Base-by-base conservation (phyloP, 2,113 vertebrate species). In the Macroglossus sobrinus region DNA sequence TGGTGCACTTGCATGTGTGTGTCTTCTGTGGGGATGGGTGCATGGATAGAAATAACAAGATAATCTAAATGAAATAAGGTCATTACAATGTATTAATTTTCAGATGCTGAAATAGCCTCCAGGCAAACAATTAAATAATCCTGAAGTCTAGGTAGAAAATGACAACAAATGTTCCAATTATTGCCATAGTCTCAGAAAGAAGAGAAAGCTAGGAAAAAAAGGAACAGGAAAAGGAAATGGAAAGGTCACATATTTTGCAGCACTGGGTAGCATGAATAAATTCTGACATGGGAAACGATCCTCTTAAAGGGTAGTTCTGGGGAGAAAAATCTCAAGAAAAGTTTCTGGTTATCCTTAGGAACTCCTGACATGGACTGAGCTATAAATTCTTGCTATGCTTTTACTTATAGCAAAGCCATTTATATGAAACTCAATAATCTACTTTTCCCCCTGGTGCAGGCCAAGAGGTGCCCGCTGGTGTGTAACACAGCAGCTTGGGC, bases 41-140 rank as follows among this genome's bases (percentile, higher is more conserved):
- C 9, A 2, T 63, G 18, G 13, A 71, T 0, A 88, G 75, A 89
- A 74, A 86, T 74, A 94, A 85, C 16, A 74, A 89, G 87, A 90
- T 90, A 75, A 86, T 61, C 71, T 84, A 93, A 96, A 95, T 68
- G 33, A 93, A 91, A 95, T 75, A 33, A 92, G 50, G 28, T 71
- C 71, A 85, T 84, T 93, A 71, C 33, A 45, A 66, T 87, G 45
- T 80, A 90, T 89, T 82, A 96, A 69, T 87, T 85, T 89, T 93
- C 61, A 93, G 66, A 78, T 10, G 22, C 38, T 53, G 76, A 92
- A 86, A 53, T 53, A 82, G 66, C 78, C 93, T 91, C 22, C 40
- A 55, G 66, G 64, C 55, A 74, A 85, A 47, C 64, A 81, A 74
- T 22, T 72, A 64, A 93, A 22, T 75, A 80, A 96, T 81, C 55